Conservation (phyloP, 2,888 invertebrate species). For the Trissolcus japonicus region DNA sequence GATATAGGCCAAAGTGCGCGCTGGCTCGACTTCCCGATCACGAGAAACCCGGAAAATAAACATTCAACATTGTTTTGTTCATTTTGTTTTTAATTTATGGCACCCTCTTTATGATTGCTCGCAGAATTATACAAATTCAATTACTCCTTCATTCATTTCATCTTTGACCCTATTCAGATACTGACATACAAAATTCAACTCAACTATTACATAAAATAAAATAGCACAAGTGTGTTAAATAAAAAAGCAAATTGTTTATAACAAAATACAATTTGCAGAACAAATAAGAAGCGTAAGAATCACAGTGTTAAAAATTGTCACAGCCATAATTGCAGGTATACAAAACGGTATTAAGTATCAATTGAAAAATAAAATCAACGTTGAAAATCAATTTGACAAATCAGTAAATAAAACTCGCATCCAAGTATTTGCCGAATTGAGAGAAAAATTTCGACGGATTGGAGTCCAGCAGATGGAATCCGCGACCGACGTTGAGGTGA, state of each 20-base stretch:
- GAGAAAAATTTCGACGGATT: constrained; percentile 35
- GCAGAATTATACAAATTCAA: neutral
- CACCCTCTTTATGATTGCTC: constrained; percentile 2
- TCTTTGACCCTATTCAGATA: no score
- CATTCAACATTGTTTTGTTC: neutral
- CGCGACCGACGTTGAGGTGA: constrained; percentile 67
- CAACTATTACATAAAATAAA: no score
- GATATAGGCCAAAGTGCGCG: constrained; percentile 50
- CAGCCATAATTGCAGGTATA: no score
- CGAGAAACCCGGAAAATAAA: constrained; percentile 23
- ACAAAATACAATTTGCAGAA: no score
- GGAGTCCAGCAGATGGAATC: constrained; percentile 28
- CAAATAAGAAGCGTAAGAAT: no score
- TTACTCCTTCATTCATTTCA: neutral
- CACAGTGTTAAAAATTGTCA: no score
- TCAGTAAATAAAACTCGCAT: constrained; percentile 1
- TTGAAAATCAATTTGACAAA: neutral
- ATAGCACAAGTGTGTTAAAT: no score
- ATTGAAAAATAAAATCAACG: neutral
- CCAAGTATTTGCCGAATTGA: constrained; percentile 53
- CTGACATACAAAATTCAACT: no score
- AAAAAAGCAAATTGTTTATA: no score
- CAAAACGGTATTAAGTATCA: neutral
- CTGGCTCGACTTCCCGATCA: constrained; percentile 32
- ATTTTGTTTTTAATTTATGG: constrained; percentile 17